Base-by-base conservation (phyloP, 2,113 vertebrate species). In the Tupaia tana region DNA sequence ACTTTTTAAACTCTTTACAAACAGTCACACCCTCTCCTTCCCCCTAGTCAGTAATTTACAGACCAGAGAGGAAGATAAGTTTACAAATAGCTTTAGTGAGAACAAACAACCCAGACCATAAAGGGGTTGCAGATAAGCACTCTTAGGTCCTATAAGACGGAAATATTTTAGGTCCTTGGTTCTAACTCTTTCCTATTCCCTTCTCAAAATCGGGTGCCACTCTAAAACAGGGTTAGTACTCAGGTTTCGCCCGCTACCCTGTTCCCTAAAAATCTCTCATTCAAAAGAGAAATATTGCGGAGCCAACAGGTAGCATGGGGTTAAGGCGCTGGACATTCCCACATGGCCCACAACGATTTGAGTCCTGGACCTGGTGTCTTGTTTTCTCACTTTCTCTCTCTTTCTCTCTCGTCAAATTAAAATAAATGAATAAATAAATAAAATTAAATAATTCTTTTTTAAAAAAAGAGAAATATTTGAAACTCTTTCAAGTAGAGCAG, bases 1-100 rank as follows among this genome's bases (percentile, higher is more conserved):
- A 77, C 52, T 94, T 91, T 91, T 94, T 83, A 87, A 89, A 52
- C 59, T 31, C 75, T 75, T 71, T 73, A 59, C 15, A 66, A 91
- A 83, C 77, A 52, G 74, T 90, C 66, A 87, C 77, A 93, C 59
- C 14, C 12, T 84, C 43, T 86, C 27, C 59, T 24, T 43, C 20
- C 61, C 81, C 34, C 24, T 29, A 12, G 75, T 66, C 29, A 19
- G 43, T 90, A 91, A 86, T 22, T 59, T 56, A 52, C 2, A 18
- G 58, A 69, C 15, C 31, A 2, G 12, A 3, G 27, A 88, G 24
- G 22, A 5, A 87, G 84, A 83, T 74, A 29, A 71, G 3, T 88
- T 70, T 66, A 93, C 91, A 64, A 81, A 93, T 1, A 77, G 14
- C 29, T 81, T 34, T 25, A 80, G 75, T 1, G 4, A 0, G 2